Evolutionary conservation across 2,888 invertebrate species (phyloP).

Genomic region (Gonocerus acuteangulatus): DNA sequence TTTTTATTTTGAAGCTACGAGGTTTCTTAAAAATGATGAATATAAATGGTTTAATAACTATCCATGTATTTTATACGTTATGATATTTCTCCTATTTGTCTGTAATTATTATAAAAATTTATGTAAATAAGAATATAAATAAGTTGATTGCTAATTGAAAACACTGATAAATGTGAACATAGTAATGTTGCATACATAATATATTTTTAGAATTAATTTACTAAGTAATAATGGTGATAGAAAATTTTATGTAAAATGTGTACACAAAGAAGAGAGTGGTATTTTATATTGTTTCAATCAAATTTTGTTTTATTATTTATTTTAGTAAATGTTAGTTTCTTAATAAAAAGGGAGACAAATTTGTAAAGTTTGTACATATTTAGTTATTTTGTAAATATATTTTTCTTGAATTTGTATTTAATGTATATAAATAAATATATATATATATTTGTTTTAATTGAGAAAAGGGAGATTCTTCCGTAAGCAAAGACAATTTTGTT

Average conservation of each 20-base stretch:
- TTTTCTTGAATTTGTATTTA: slow-evolving; percentile 13
- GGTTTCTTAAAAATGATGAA: too few relatives aligned
- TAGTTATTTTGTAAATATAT: slow-evolving; percentile 13
- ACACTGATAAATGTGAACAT: too few relatives aligned
- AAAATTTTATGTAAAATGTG: slow-evolving; percentile 9
- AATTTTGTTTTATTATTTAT: slow-evolving; percentile 24
- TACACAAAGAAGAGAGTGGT: background rate
- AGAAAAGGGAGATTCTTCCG: too few relatives aligned
- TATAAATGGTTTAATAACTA: too few relatives aligned
- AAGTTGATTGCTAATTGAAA: too few relatives aligned
- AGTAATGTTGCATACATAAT: background rate
- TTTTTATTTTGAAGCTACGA: too few relatives aligned
- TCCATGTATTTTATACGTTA: too few relatives aligned
- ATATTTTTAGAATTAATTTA: slow-evolving; percentile 23
- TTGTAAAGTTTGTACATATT: slow-evolving; percentile 19
- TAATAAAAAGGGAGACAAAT: background rate
- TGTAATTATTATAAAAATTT: too few relatives aligned
- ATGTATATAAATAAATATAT: background rate
- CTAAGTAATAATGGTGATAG: slow-evolving; percentile 14
- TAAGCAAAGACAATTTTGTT: too few relatives aligned
- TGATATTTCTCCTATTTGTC: too few relatives aligned
- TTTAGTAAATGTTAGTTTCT: slow-evolving; percentile 15
- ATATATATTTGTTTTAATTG: too few relatives aligned
- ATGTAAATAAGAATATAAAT: too few relatives aligned
- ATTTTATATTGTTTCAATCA: slow-evolving; percentile 19